phyloP scores from a whole-genome alignment of 2,113 vertebrate genomes.

The Noctilio leporinus region DNA sequence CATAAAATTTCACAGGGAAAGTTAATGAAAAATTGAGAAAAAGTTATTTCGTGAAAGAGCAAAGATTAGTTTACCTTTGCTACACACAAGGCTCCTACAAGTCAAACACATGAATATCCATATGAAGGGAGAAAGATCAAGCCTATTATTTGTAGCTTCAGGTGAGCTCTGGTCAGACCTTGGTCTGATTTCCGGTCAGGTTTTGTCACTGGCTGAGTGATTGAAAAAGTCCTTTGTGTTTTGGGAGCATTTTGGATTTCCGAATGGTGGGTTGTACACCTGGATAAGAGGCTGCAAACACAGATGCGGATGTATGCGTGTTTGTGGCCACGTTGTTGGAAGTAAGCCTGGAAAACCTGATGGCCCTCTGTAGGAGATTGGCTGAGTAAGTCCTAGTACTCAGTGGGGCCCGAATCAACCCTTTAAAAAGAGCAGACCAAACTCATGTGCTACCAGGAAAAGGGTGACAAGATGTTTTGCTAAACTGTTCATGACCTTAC shows the following conservation, averaged over 20 bases:
- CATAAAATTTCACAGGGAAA: background rate
- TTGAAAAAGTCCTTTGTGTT: background rate
- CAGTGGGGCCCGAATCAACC: background rate
- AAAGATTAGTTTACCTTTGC: background rate
- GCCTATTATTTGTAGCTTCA: background rate
- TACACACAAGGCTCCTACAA: background rate
- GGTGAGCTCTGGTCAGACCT: background rate
- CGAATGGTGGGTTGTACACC: background rate
- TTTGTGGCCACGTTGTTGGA: background rate
- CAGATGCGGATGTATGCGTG: no score
- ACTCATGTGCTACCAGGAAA: background rate
- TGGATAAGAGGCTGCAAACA: background rate
- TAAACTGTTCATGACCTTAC: no score
- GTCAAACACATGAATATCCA: background rate
- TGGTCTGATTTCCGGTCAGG: background rate
- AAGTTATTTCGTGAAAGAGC: background rate
- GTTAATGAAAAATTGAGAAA: background rate
- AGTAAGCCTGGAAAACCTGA: background rate
- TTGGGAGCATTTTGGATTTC: background rate
- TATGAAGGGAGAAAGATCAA: background rate
- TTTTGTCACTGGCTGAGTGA: background rate
- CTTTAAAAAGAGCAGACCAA: background rate
- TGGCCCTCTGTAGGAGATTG: background rate
- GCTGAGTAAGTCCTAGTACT: background rate
- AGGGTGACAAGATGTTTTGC: background rate